phyloP scores from a whole-genome alignment of 35 echinoderm and acorn worm genomes.

The Apostichopus japonicus region DNA sequence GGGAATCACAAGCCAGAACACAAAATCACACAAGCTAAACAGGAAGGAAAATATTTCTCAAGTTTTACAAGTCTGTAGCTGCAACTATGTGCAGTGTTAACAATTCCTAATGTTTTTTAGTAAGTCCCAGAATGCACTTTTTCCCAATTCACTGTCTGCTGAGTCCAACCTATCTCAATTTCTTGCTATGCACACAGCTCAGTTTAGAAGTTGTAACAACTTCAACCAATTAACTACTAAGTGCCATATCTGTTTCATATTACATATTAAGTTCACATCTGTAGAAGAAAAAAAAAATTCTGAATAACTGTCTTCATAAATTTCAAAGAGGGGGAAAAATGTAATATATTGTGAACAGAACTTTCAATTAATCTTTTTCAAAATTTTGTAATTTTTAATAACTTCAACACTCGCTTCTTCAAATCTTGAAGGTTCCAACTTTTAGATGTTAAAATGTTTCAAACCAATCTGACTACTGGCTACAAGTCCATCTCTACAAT shows the following conservation, averaged over 20 bases:
- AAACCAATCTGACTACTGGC: constrained; percentile 12
- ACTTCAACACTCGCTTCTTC: neutral
- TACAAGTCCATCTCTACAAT: neutral
- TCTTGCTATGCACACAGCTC: too few relatives aligned
- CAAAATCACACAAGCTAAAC: too few relatives aligned
- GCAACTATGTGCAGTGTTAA: too few relatives aligned
- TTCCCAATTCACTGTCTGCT: too few relatives aligned
- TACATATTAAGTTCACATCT: neutral
- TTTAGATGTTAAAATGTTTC: neutral
- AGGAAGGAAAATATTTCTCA: too few relatives aligned
- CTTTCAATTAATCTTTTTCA: neutral
- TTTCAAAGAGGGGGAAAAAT: neutral
- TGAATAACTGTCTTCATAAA: neutral
- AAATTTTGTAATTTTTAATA: neutral
- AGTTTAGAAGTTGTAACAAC: too few relatives aligned
- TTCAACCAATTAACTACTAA: too few relatives aligned
- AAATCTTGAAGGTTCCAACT: neutral
- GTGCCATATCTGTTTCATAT: neutral
- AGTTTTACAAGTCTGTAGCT: too few relatives aligned
- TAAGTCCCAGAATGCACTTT: too few relatives aligned
- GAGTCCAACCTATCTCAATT: too few relatives aligned
- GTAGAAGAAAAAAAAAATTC: neutral
- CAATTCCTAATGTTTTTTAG: too few relatives aligned
- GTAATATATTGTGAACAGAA: neutral
- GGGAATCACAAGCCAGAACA: too few relatives aligned